phyloP scores from a whole-genome alignment of 1,140 invertebrate genomes.

The Neodiprion fabricii region DNA sequence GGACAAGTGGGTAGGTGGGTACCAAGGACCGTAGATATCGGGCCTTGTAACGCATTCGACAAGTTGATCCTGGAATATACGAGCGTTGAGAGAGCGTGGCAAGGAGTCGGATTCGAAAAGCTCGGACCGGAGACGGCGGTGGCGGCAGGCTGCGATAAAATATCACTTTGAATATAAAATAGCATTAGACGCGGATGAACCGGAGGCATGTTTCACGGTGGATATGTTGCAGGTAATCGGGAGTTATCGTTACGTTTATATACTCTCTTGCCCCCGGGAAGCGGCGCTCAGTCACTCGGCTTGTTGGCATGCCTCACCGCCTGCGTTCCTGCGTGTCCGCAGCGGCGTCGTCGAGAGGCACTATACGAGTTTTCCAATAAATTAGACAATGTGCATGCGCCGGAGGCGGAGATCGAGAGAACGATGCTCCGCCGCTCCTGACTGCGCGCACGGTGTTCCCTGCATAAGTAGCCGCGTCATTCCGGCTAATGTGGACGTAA shows the following conservation, averaged over 20 bases:
- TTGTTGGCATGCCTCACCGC: no score
- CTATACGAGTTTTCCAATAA: background rate
- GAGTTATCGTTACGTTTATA: conserved; percentile 7
- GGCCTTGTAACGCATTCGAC: conserved; percentile 24
- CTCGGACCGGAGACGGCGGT: background rate
- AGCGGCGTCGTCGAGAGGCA: no score
- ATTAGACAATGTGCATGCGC: background rate
- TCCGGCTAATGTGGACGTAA: conserved; percentile 32
- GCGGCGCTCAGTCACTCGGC: no score
- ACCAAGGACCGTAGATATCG: conserved; percentile 15
- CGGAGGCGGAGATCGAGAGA: no score
- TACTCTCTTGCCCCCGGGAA: background rate
- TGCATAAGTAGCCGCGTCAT: conserved; percentile 8
- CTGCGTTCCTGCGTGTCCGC: no score
- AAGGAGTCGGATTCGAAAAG: background rate
- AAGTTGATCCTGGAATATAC: conserved; percentile 30
- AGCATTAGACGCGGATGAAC: background rate
- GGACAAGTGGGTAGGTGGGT: conserved; percentile 6
- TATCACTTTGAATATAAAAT: background rate
- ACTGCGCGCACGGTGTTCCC: no score
- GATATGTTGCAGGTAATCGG: background rate
- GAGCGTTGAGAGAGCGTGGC: conserved; percentile 11
- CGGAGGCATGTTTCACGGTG: background rate
- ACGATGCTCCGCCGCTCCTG: no score
- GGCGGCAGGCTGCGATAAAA: background rate